Percentiles rank a stretch among this genome's conserved stretches.
These are phyloP conservation scores for Sandelia bainsii DNA, from an alignment of 2,797 vertebrate genomes.

Conservation along the genomic window DNA sequence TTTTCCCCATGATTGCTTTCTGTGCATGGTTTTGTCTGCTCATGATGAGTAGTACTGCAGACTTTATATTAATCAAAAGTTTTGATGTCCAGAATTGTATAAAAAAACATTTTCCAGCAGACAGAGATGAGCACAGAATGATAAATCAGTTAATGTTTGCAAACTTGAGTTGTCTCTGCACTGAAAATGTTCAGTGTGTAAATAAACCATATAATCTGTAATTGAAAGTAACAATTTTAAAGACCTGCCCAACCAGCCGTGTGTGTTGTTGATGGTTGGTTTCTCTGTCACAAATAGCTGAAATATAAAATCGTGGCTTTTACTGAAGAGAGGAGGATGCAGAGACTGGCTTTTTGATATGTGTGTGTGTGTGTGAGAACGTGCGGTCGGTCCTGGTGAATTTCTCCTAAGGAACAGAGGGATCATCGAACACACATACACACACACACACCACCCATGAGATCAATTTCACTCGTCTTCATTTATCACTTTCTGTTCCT, in stretches of 20 bases:
- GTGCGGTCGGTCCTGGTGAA: slow-evolving; percentile 79
- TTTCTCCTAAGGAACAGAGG: slow-evolving; percentile 83
- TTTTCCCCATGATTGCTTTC: not conserved
- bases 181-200: slow-evolving; percentile 71
- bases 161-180: slow-evolving; percentile 46
- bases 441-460: slow-evolving; percentile 25
- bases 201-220: slow-evolving; percentile 85
- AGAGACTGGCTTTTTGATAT: slow-evolving; percentile 43
- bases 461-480: slow-evolving; percentile 47
- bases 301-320: slow-evolving; percentile 56
- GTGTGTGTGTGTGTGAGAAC: slow-evolving; percentile 33
- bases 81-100: slow-evolving; percentile 17
- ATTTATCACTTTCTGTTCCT: slow-evolving; percentile 59
- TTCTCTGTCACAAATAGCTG: slow-evolving; percentile 52
- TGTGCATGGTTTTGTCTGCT: slow-evolving; percentile 9
- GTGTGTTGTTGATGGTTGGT: slow-evolving; percentile 66
- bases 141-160: slow-evolving; percentile 32
- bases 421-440: slow-evolving; percentile 70
- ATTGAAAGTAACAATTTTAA: slow-evolving; percentile 80
- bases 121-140: slow-evolving; percentile 33
- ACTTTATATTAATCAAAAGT: slow-evolving; percentile 49
- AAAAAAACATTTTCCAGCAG: slow-evolving; percentile 24
- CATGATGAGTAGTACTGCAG: slow-evolving; percentile 40
- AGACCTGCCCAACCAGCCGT: slow-evolving; percentile 69
- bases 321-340: slow-evolving; percentile 38